Percentiles rank a stretch among this genome's conserved stretches.
Conservation (phyloP, 53 echinoderm and acorn worm genomes). For the Paracentrotus lividus region DNA sequence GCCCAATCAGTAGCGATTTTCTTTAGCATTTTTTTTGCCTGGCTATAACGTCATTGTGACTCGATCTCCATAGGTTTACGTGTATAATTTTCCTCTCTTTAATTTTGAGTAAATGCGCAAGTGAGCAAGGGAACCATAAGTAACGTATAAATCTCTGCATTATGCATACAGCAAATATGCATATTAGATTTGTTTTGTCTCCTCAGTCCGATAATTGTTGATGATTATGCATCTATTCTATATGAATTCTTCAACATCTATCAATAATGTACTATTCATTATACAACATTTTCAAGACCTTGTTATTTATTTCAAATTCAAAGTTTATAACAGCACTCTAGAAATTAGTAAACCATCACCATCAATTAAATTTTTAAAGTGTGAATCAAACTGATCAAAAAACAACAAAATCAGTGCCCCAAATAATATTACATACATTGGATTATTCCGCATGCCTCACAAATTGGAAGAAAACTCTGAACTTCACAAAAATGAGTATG, state of each 20-base stretch:
- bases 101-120: too few relatives aligned
- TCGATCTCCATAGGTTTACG: too few relatives aligned
- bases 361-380: neutral
- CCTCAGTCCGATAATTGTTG: too few relatives aligned
- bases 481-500: neutral
- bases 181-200: too few relatives aligned
- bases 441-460: neutral
- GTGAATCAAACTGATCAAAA: neutral
- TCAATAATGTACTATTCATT: neutral
- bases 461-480: neutral
- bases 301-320: neutral
- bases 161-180: too few relatives aligned
- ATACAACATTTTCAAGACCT: neutral
- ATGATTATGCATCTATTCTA: too few relatives aligned
- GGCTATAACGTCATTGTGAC: too few relatives aligned
- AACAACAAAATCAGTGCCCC: neutral
- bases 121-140: too few relatives aligned
- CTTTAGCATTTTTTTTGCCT: too few relatives aligned
- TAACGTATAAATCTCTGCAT: too few relatives aligned
- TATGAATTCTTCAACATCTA: neutral
- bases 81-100: too few relatives aligned
- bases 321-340: neutral
- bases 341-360: neutral
- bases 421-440: neutral
- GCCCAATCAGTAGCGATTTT: too few relatives aligned